Conservation (phyloP, 2,113 vertebrate species). For the Casuarius casuarius region DNA sequence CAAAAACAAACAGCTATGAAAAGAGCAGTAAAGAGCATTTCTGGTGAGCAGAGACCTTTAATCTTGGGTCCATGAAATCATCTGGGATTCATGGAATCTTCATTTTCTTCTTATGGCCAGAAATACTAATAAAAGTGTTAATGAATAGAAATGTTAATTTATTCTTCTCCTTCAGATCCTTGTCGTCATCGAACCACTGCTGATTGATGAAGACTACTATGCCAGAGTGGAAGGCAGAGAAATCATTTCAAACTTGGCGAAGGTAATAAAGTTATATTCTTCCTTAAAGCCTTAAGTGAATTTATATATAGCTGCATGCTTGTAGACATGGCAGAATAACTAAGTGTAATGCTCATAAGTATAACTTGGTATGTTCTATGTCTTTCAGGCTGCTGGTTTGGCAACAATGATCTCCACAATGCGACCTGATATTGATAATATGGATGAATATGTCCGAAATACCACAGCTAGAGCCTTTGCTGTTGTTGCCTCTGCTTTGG, state of each 20-base stretch:
- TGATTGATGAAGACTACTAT: conserved; percentile 99
- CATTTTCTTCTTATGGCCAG: neutral
- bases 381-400: conserved; percentile 92
- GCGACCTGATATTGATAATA: conserved; percentile 98
- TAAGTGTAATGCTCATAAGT: neutral
- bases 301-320: neutral
- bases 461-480: conserved; percentile 98
- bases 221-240: conserved; percentile 98
- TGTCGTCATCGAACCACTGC: conserved; percentile 95
- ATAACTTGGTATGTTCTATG: neutral
- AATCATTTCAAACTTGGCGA: conserved; percentile 98
- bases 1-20: neutral
- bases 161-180: conserved; percentile 85
- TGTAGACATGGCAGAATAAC: neutral
- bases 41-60: neutral
- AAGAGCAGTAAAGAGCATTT: neutral
- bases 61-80: neutral
- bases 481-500: conserved; percentile 96
- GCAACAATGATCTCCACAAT: conserved; percentile 99
- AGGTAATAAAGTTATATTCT: conserved; percentile 80
- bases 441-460: conserved; percentile 99
- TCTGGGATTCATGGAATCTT: neutral
- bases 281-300: neutral
- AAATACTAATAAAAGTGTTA: neutral
- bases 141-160: neutral